Evolutionary conservation across 2,888 invertebrate species (phyloP).

Genomic region (Blastobasis lacticolella): DNA sequence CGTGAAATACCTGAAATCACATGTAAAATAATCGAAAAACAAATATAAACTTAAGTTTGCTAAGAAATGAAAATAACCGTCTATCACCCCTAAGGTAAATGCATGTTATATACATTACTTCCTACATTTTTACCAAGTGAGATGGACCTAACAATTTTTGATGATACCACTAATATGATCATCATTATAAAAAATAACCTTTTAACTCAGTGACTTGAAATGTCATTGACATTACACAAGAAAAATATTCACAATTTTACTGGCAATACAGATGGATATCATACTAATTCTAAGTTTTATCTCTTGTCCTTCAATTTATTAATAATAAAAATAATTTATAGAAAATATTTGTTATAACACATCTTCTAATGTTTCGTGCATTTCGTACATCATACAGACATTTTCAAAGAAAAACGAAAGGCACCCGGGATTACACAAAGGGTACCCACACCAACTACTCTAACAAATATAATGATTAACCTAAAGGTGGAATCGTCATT

Average conservation of each 20-base stretch:
- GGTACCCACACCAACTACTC: slow-evolving; percentile 73
- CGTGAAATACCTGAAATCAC: slow-evolving; percentile 58
- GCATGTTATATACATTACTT: slow-evolving; percentile 63
- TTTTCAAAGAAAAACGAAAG: slow-evolving; percentile 63
- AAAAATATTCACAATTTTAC: slow-evolving; percentile 75
- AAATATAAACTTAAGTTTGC: slow-evolving; percentile 56
- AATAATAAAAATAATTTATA: slow-evolving; percentile 67
- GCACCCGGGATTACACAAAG: slow-evolving; percentile 71
- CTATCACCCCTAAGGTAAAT: slow-evolving; percentile 62
- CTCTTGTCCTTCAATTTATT: slow-evolving; percentile 55
- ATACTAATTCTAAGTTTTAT: slow-evolving; percentile 68
- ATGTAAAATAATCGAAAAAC: slow-evolving; percentile 49
- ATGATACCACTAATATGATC: slow-evolving; percentile 39
- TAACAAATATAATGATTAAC: slow-evolving; percentile 70
- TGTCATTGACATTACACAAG: slow-evolving; percentile 68
- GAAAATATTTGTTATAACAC: slow-evolving; percentile 57
- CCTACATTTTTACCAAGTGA: slow-evolving; percentile 38
- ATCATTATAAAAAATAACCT: slow-evolving; percentile 68
- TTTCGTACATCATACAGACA: slow-evolving; percentile 89
- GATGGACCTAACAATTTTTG: slow-evolving; percentile 45
- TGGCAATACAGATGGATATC: slow-evolving; percentile 72
- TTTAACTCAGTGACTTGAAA: slow-evolving; percentile 68
- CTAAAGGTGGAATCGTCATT: slow-evolving; percentile 53
- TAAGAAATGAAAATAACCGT: slow-evolving; percentile 57
- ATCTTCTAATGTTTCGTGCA: slow-evolving; percentile 93